Base-by-base conservation (phyloP, 2,797 vertebrate species). In the Mionectes olivaceus region DNA sequence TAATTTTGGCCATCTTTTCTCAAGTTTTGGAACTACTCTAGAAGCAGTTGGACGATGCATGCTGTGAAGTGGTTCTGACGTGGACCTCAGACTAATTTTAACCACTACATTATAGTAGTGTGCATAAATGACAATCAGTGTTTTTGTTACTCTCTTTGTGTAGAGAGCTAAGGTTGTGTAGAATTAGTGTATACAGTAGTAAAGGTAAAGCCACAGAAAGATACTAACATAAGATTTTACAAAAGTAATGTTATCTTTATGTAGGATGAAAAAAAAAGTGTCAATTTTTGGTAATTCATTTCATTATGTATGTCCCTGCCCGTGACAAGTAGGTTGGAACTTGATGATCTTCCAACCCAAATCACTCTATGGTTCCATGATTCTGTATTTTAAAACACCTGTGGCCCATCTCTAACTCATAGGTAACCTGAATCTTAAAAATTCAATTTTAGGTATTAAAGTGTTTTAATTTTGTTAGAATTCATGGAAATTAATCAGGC, bases 81-180 rank as follows among this genome's bases (percentile, higher is more conserved):
- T 81, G 17, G 39, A 53, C 64, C 98, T 98, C 98, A 97, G 98
- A 96, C 97, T 97, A 88, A 95, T 97, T 97, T 94, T 97, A 87
- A 83, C 97, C 96, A 94, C 98, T 98, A 98, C 98, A 98, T 98
- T 98, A 60, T 98, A 96, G 98, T 98, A 98, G 98, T 98, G 98
- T 94, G 96, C 97, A 97, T 95, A 97, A 95, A 97, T 46, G 98
- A 98, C 98, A 98, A 98, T 98, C 98, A 98, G 94, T 95, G 93
- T 94, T 95, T 84, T 93, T 95, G 87, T 96, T 97, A 93, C 94
- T 97, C 96, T 97, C 97, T 98, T 96, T 88, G 5, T 97, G 95
- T 96, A 96, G 97, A 97, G 97, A 98, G 90, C 61, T 91, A 93
- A 94, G 89, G 94, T 96, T 97, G 94, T 65, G 64, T 97, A 97